Percentiles rank a stretch among this genome's conserved stretches.
Conservation (phyloP, 2,888 invertebrate genomes). For the Drosophila algonquin region DNA sequence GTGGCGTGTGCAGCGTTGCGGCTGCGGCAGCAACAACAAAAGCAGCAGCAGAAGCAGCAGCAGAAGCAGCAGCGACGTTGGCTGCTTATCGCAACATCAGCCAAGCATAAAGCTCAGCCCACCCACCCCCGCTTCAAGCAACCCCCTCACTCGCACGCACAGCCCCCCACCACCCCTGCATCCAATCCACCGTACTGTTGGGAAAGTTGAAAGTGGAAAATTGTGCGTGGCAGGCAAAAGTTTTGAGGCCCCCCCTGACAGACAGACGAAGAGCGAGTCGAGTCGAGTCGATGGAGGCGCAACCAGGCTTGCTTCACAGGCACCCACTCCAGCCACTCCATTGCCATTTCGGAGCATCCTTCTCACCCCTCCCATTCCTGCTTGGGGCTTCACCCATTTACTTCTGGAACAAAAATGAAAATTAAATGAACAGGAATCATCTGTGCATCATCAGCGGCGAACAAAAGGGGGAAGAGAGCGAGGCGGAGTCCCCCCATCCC, state of each 20-base stretch:
- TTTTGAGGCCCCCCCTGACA: conserved; percentile 50
- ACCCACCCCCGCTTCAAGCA: conserved; percentile 21
- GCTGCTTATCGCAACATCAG: conserved; percentile 77
- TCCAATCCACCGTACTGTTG: conserved; percentile 18
- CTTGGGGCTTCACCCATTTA: conserved; percentile 51
- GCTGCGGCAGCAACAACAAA: conserved; percentile 62
- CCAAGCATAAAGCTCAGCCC: conserved; percentile 74
- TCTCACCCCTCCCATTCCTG: background rate
- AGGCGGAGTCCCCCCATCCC: background rate
- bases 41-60: conserved; percentile 27
- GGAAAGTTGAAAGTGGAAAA: conserved; percentile 75
- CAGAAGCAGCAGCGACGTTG: conserved; percentile 53
- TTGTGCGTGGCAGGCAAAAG: conserved; percentile 76
- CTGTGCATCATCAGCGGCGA: conserved; percentile 58
- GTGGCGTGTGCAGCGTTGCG: conserved; percentile 73
- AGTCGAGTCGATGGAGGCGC: conserved; percentile 15
- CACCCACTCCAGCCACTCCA: conserved; percentile 17
- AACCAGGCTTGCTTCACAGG: conserved; percentile 15
- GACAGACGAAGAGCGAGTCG: conserved; percentile 25
- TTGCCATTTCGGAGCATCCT: too few species aligned
- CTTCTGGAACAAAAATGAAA: conserved; percentile 46
- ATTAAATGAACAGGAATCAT: conserved; percentile 74
- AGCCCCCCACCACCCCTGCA: conserved; percentile 11
- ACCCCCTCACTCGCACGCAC: conserved; percentile 9
- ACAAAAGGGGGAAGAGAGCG: background rate